Base-by-base conservation (phyloP, 2,797 vertebrate genomes). In the Lagodon rhomboides region DNA sequence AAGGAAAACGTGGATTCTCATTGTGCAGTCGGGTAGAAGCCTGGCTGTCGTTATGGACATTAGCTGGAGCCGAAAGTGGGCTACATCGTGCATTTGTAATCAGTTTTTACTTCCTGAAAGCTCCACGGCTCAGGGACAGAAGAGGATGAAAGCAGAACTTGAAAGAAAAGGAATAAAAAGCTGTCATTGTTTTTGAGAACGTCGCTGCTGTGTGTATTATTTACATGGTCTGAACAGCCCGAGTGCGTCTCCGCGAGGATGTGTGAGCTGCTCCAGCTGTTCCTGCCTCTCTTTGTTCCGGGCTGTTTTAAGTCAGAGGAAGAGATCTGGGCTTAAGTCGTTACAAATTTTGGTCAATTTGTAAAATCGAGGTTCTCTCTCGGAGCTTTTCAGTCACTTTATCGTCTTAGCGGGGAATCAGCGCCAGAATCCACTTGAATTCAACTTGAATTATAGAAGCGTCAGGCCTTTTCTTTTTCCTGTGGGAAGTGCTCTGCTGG, bases 61-160 rank as follows among this genome's bases (percentile, higher is more conserved):
- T 62, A 88, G 50, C 77, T 6, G 7, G 5, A 74, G 73, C 66
- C 51, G 49, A 69, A 88, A 84, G 80, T 87, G 80, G 84, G 85
- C 73, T 85, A 64, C 77, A 44, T 67, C 1, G 17, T 77, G 80
- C 82, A 90, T 86, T 43, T 79, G 65, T 83, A 85, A 87, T 88
- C 50, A 83, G 25, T 49, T 88, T 77, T 78, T 58, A 55, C 51
- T 80, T 65, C 17, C 50, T 15, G 41, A 80, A 82, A 71, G 59
- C 69, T 82, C 20, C 59, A 62, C 43, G 18, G 75, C 63, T 58
- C 22, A 16, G 44, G 15, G 56, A 63, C 47, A 79, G 53, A 67
- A 11, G 38, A 62, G 25, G 80, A 79, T 71, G 68, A 83, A 75
- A 84, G 61, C 64, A 62, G 56, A 68, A 15, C 44, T 58, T 58